These are phyloP conservation scores for Sympetrum striolatum DNA, from an alignment of 2,888 invertebrate genomes.

Conservation along the genomic window DNA sequence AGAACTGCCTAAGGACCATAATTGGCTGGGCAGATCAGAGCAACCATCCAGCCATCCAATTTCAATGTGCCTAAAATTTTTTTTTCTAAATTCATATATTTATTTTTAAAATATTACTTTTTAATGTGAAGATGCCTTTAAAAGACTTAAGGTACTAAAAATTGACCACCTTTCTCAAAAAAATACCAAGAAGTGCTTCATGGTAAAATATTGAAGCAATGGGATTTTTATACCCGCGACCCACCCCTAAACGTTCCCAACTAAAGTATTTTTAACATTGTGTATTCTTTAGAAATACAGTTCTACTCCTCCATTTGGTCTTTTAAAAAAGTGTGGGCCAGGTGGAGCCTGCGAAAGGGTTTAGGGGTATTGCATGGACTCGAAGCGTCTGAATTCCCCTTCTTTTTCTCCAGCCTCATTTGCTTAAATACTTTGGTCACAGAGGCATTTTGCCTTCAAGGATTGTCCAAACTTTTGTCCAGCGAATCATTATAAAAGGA, in stretches of 20 bases:
- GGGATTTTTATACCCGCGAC: constrained; percentile 16
- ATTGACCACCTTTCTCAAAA: constrained; percentile 11
- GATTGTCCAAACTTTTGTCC: constrained; percentile 42
- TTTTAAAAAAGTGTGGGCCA: constrained; percentile 14
- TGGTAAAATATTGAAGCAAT: constrained; percentile 29
- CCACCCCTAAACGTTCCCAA: constrained; percentile 32
- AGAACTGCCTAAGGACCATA: constrained; percentile 39
- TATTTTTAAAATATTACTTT: constrained; percentile 42
- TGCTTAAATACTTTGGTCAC: constrained; percentile 36
- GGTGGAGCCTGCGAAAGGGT: constrained; percentile 31
- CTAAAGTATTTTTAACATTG: constrained; percentile 43
- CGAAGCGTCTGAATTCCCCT: constrained; percentile 29
- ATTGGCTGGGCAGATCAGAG: constrained; percentile 39
- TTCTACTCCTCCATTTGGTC: constrained; percentile 30
- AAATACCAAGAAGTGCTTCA: constrained; percentile 39
- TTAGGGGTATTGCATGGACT: constrained; percentile 18
- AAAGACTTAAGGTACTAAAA: constrained; percentile 43
- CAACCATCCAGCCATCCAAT: constrained; percentile 43
- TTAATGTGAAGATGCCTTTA: constrained; percentile 38
- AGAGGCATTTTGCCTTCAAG: constrained; percentile 26
- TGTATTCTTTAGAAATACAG: constrained; percentile 40
- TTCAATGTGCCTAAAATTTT: constrained; percentile 36
- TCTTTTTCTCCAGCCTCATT: constrained; percentile 40
- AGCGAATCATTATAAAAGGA: constrained; percentile 38
- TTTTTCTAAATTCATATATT: constrained; percentile 41